These are phyloP conservation scores for Larimichthys crocea DNA, from an alignment of 2,113 vertebrate genomes.

Conservation along the genomic window DNA sequence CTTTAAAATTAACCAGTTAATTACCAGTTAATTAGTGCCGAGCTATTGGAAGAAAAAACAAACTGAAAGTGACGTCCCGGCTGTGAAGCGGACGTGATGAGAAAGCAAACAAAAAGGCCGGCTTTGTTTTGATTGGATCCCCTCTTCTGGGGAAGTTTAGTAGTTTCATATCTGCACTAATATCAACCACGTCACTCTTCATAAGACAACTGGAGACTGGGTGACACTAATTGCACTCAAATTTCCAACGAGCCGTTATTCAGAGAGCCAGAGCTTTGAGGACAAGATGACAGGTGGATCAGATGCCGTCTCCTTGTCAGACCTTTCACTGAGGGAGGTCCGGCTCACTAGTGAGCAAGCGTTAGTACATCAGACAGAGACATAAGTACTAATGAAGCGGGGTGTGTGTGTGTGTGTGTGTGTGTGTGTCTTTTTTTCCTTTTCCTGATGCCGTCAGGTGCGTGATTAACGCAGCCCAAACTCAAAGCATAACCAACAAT, in stretches of 20 bases:
- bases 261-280: background rate
- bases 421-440: background rate
- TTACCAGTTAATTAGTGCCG: no score
- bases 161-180: constrained; percentile 12
- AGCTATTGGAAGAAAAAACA: no score
- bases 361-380: constrained; percentile 43
- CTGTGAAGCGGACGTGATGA: background rate
- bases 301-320: constrained; percentile 1
- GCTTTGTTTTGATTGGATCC: background rate
- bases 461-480: constrained; percentile 37
- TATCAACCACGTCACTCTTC: constrained; percentile 12
- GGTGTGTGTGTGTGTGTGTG: no score
- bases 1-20: no score
- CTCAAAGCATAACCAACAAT: constrained; percentile 27
- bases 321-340: constrained; percentile 31
- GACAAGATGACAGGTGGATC: constrained; percentile 36
- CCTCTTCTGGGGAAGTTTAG: background rate
- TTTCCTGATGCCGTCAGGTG: background rate
- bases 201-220: background rate
- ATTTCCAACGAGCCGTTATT: constrained; percentile 4
- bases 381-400: constrained; percentile 38
- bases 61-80: no score
- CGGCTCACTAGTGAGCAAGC: background rate
- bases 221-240: constrained; percentile 23
- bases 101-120: background rate